Evolutionary conservation across 1,140 invertebrate species (phyloP), one percentile per base, ranked within the genome.

Genomic region (Oncopodura yosiiana): DNA sequence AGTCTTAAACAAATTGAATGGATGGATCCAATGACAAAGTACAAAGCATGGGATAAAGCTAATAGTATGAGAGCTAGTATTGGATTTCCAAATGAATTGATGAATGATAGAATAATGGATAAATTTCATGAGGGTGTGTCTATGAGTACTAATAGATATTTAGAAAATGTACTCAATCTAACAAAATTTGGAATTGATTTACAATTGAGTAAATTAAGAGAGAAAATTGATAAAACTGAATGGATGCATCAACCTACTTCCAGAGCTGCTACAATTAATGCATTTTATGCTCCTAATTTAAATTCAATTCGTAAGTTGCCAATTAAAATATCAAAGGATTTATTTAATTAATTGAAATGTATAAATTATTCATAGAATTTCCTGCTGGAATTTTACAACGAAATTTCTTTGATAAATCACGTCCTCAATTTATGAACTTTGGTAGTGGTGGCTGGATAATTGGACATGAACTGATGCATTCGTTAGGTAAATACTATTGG

Each of bases 401-500:
- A 34, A n/a, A 9, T 34, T 9, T 9, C 30, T 34, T 34, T 34
- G 30, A 34, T 34, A 34, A 34, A 9, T 8, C 30, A 9, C 30
- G 30, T 8, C 30, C 30, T 9, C 6, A 34, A 8, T 34, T 9
- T 19, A 68, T 89, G 3, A 89, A 89, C 70, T 88, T 83, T 66
- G 86, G 86, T 0, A 80, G 80, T 9, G 81, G 82, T 37, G 81
- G 81, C 18, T 79, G 81, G 34, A 81, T 83, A 49, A 82, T 84
- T 75, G 82, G 81, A 9, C 82, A 84, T 61, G 82, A 84, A 69
- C 74, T 84, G 14, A 83, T 81, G 1, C 81, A 84, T 61, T 81
- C 80, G 34, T 84, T 83, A 67, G 81, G 83, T 53, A 80, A 84
- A n/a, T n/a, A n/a, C n/a, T n/a, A n/a, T n/a, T n/a, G n/a, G n/a